Conservation (phyloP, 1,140 invertebrate species). For the Anastrepha ludens region DNA sequence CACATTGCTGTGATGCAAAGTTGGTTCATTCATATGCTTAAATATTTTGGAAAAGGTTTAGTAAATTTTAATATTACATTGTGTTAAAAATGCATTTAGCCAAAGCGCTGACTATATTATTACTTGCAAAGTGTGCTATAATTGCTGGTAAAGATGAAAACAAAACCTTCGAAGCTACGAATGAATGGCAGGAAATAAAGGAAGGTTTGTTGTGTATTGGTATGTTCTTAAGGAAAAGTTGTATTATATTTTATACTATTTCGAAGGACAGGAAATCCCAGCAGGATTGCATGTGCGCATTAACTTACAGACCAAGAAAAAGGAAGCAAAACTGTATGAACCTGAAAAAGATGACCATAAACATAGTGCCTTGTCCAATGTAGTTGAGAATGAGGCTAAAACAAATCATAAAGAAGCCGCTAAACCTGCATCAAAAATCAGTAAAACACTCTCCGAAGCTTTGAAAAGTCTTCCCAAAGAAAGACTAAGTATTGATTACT, state of each 20-base stretch:
- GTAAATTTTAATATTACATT: too few relatives aligned
- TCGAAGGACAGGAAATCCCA: conserved; percentile 82
- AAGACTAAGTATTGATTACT: conserved; percentile 62
- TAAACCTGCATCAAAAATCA: conserved; percentile 6
- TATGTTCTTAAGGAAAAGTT: conserved; percentile 24
- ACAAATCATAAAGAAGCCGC: not conserved
- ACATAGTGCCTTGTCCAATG: conserved; percentile 11
- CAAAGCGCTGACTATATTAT: not conserved
- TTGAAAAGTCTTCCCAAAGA: conserved; percentile 56
- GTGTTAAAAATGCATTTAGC: not conserved
- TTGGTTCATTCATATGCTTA: too few relatives aligned
- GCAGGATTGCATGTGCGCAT: conserved; percentile 83
- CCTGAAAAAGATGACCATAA: conserved; percentile 57
- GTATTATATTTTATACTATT: conserved; percentile 54
- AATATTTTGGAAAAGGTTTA: too few relatives aligned
- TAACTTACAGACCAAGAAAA: conserved; percentile 83
- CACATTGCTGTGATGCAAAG: too few relatives aligned
- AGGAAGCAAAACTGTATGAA: conserved; percentile 82
- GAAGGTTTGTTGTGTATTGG: conserved; percentile 74
- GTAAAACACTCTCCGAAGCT: conserved; percentile 53
- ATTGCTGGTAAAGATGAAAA: conserved; percentile 48
- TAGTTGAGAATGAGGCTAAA: not conserved
- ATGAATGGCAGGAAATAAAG: conserved; percentile 79
- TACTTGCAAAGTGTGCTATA: not conserved
- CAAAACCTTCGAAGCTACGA: conserved; percentile 76